Evolutionary conservation across 2,888 invertebrate genomes (phyloP), one percentile per base, ranked within the genome.

Genomic region (Agrotis puta): DNA sequence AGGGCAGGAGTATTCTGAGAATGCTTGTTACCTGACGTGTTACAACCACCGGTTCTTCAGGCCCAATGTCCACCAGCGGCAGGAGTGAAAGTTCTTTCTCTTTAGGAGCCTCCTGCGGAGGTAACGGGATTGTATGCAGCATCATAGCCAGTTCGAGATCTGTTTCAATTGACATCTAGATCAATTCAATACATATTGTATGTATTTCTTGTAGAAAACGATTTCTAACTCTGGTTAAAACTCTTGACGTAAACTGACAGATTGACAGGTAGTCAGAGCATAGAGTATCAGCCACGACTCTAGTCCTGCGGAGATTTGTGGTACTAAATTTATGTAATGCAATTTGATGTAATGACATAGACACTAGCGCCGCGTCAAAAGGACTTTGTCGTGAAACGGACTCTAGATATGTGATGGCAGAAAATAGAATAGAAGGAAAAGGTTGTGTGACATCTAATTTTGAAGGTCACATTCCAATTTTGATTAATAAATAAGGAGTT

Each of bases 101-200:
- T 0, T 88, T 88, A 3, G 77, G 75, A 68, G 84, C 85, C 18
- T 78, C 50, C 13, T 72, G 65, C 0, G 74, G 64, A 0, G 91
- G 90, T 18, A 92, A 91, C 0, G 93, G 92, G 0, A 87, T 82
- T 2, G 80, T 85, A 22, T 82, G 84, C 64, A 80, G 85, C 88
- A 88, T 89, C 59, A 67, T 85, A 7, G 11, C 6, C 33, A 13
- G 3, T 7, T 43, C 6, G 4, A 48, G 18, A 24, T 4, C 16
- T 45, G 20, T 18, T 3, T 20, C 24, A 2, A 62, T 7, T 59
- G 20, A 2, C 20, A 16, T 39, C 18, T 43, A 2, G 2, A 53
- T 7, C 20, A 54, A 50, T 50, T 56, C 53, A 70, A 22, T 57
- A 48, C 53, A 78, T 75, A 16, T n/a, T 64, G 33, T 18, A 7